These are phyloP conservation scores for Coelogynopora nodosa DNA, from an alignment of 2,888 invertebrate species.

Conservation along the genomic window DNA sequence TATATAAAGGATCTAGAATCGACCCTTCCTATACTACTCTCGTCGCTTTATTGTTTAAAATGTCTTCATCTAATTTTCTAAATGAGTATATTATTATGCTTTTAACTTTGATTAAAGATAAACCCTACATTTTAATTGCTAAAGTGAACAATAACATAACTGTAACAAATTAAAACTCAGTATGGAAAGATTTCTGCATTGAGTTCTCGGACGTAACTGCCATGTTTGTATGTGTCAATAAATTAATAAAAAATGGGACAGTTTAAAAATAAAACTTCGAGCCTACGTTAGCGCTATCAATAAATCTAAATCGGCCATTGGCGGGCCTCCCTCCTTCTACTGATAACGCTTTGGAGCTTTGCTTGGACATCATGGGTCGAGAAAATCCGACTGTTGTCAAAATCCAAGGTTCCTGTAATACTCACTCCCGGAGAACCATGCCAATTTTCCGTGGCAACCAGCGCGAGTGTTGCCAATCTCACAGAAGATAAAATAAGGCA, in stretches of 20 bases:
- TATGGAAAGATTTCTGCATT: background rate
- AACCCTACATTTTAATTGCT: background rate
- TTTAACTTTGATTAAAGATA: background rate
- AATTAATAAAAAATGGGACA: background rate
- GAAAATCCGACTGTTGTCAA: background rate
- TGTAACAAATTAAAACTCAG: background rate
- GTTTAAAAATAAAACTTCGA: background rate
- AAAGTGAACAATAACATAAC: background rate
- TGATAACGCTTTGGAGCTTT: background rate
- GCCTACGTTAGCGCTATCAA: background rate
- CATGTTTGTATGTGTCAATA: background rate
- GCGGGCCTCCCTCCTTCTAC: background rate
- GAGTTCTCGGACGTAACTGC: background rate
- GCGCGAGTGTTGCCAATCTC: background rate
- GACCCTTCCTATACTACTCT: too few species aligned
- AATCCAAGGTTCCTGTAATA: background rate
- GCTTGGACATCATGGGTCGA: background rate
- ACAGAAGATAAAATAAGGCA: background rate
- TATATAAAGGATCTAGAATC: too few species aligned
- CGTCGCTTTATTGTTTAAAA: too few species aligned
- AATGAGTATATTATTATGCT: background rate
- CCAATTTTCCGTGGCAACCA: background rate
- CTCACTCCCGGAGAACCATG: background rate
- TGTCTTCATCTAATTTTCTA: background rate
- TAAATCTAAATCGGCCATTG: background rate